Evolutionary conservation across 2,113 vertebrate species (phyloP).

Genomic region (Cinclus cinclus): DNA sequence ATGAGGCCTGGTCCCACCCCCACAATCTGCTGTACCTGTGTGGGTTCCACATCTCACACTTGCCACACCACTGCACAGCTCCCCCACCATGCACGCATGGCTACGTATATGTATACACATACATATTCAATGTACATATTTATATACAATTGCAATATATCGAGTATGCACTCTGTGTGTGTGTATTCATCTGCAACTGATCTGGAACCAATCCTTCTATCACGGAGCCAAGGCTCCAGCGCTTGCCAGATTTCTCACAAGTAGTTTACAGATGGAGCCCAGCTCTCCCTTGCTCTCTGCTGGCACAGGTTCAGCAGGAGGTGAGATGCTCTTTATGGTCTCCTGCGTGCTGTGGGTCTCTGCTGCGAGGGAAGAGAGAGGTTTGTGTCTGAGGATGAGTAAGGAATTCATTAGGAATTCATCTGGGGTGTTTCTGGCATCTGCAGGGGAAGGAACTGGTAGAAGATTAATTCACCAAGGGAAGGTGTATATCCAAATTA

Average conservation of each 20-base stretch:
- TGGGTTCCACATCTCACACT: not conserved
- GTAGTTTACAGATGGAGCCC: not conserved
- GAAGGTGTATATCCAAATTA: not conserved
- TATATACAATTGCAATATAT: not conserved
- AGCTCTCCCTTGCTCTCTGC: not conserved
- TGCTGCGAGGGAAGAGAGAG: not conserved
- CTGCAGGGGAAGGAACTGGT: not conserved
- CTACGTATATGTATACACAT: not conserved
- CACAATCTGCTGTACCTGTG: not conserved
- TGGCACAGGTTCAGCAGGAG: not conserved
- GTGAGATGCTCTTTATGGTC: not conserved
- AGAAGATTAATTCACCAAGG: not conserved
- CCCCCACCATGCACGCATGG: accelerated
- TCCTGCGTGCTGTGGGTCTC: not conserved
- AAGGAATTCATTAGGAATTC: not conserved
- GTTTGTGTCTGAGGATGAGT: not conserved
- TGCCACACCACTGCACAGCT: not conserved
- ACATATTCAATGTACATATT: not conserved
- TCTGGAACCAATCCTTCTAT: not conserved
- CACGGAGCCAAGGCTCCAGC: not conserved
- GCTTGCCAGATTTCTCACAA: not conserved
- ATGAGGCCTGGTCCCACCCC: not conserved
- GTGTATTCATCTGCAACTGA: not conserved
- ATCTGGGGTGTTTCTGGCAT: not conserved
- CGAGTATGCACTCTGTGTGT: too few species aligned